Evolutionary conservation across 1,140 invertebrate species (phyloP), one percentile per base, ranked within the genome.

Genomic region (Drosophila aff.): DNA sequence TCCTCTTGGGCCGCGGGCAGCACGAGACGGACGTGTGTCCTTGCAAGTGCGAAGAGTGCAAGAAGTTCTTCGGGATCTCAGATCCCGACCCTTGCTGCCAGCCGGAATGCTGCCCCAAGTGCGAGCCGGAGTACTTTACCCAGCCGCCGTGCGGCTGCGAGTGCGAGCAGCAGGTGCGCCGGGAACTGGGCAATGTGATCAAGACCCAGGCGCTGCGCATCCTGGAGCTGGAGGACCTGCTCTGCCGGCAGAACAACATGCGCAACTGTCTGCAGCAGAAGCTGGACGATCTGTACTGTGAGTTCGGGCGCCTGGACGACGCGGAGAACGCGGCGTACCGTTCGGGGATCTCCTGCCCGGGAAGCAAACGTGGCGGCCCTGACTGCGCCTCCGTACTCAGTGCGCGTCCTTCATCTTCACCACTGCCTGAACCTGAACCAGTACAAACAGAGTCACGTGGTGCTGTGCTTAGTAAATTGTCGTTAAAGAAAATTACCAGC

Each of bases 211-310:
- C 62, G 11, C 2, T 52, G 16, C 76, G 76, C 2, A 90, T 90
- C 33, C 21, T 0, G 1, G 68, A 91, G 26, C 33, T 90, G 36
- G 86, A 90, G 53, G 6, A 21, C n/a, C 31, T 75, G 26, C 18
- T 90, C 9, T 64, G 59, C 18, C 67, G 72, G 13, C 86, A 91
- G 67, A 71, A 57, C 36, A 67, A 53, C 16, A 58, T 66, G 47
- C 79, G 76, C 49, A 47, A 36, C 0, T 18, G 28, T 6, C 44
- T 90, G 33, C 78, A 91, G 26, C 16, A 46, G 4, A 90, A 85
- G 47, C 38, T 91, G 16, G 50, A 72, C 38, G 76, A 91, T 10
- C 33, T 90, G 8, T 79, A 85, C 67, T 53, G 66, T 13, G 71
- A 84, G 28, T 89, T 90, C 38, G 68, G 68, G 2, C n/a, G 52